Evolutionary conservation across 2,888 invertebrate species (phyloP), one percentile per base, ranked within the genome.

Genomic region (Serrognathus titanus): DNA sequence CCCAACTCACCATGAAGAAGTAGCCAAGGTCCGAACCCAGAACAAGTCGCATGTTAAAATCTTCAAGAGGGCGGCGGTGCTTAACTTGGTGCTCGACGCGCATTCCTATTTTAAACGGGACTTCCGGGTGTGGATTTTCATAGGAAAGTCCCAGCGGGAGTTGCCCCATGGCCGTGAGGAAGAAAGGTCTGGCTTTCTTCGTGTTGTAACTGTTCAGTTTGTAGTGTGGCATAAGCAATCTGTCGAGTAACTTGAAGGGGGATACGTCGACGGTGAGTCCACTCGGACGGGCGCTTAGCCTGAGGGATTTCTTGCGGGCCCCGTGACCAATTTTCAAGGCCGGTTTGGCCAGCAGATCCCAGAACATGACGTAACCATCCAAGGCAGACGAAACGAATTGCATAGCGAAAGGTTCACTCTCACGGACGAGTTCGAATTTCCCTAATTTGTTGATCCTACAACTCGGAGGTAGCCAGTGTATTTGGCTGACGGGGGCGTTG

Each of bases 281-380:
- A 9, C 82, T 80, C 0, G 89, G 88, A 51, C 82, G 77, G 63
- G 74, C 77, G 59, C 68, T 66, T 40, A 84, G 72, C 61, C 84
- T 77, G 65, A 78, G 80, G 1, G 47, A 52, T 39, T 47, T 58
- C 20, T 48, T 39, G 16, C 51, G 46, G 12, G 57, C 39, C 13
- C 48, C 46, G 16, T 51, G 54, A 4, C 58, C 50, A 9, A 16
- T 38, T 20, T 9, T 8, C 9, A 36, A 12, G 3, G 61, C 63
- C 0, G 74, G 73, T 60, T 72, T 74, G 56, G 79, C 78, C 60
- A 85, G 83, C 49, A 90, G 75, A 76, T 88, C 85, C 90, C 90
- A 91, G 69, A 89, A 83, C 40, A 85, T 79, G 47, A 90, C 78
- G 1, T 77, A 81, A 1, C 90, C 89, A 71, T 90, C 90, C 60